Conservation (phyloP, 2,113 vertebrate genomes). For the Myodes glareolus region DNA sequence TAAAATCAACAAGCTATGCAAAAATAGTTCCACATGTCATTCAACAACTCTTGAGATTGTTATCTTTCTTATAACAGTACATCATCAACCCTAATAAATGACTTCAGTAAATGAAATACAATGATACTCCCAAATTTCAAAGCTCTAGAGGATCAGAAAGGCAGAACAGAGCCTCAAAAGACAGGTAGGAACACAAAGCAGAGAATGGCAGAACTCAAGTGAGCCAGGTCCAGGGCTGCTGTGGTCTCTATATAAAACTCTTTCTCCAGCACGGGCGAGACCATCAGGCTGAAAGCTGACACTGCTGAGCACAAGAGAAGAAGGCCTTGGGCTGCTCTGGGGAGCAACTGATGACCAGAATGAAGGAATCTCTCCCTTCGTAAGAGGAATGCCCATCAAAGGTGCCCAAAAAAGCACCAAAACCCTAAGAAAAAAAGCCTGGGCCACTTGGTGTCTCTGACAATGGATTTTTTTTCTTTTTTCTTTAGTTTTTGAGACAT, state of each 20-base stretch:
- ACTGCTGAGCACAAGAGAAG: neutral
- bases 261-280: neutral
- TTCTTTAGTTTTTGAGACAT: neutral
- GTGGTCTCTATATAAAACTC: neutral
- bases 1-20: constrained; percentile 1
- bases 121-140: neutral
- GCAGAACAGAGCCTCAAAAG: neutral
- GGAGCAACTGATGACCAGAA: neutral
- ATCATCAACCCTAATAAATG: constrained; percentile 15
- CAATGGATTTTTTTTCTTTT: neutral
- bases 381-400: neutral
- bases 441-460: neutral
- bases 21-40: neutral
- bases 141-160: constrained; percentile 2
- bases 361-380: neutral
- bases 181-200: neutral
- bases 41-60: neutral
- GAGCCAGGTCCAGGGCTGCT: neutral
- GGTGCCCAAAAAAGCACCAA: neutral
- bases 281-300: neutral
- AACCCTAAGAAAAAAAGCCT: neutral
- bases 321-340: neutral
- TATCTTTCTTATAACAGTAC: neutral
- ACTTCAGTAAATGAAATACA: constrained; percentile 53
- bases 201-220: neutral